Conservation (phyloP, 1,140 invertebrate species). For the Zaprionus capensis region DNA sequence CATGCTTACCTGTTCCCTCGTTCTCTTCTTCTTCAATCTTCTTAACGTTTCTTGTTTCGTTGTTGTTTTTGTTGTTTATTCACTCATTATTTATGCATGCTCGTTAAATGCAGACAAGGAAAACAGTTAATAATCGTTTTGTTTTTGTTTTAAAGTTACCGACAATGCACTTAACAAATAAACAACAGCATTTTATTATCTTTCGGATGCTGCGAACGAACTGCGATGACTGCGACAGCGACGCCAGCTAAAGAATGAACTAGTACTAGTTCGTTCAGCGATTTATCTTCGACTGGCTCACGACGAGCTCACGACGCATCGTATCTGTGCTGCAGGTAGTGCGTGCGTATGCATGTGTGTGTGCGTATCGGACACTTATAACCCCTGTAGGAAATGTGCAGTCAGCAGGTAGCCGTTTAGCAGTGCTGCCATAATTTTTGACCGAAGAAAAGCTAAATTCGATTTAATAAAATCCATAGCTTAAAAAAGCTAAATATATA, state of each 20-base stretch:
- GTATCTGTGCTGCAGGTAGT: constrained; percentile 1
- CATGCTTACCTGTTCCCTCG: constrained; percentile 35
- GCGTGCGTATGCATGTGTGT: background rate
- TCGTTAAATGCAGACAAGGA: constrained; percentile 10
- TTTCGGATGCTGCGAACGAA: constrained; percentile 59
- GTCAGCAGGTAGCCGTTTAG: background rate
- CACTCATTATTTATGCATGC: constrained; percentile 32
- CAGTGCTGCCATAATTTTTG: too few species aligned
- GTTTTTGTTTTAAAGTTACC: constrained; percentile 34
- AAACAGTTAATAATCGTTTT: constrained; percentile 27
- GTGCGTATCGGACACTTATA: background rate
- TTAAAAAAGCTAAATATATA: too few species aligned
- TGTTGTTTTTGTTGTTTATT: constrained; percentile 12
- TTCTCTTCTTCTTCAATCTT: constrained; percentile 27
- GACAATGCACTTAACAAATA: constrained; percentile 67
- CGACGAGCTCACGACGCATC: constrained; percentile 10
- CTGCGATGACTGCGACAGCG: constrained; percentile 30
- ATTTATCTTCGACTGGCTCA: constrained; percentile 19
- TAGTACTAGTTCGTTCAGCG: constrained; percentile 48
- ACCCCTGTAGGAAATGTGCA: background rate
- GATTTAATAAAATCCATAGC: too few species aligned
- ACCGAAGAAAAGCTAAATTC: too few species aligned
- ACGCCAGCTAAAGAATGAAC: constrained; percentile 54
- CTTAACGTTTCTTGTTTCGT: constrained; percentile 19
- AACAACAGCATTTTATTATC: constrained; percentile 69